phyloP scores from a whole-genome alignment of 2,888 invertebrate genomes.

The Folsomia manolachei region DNA sequence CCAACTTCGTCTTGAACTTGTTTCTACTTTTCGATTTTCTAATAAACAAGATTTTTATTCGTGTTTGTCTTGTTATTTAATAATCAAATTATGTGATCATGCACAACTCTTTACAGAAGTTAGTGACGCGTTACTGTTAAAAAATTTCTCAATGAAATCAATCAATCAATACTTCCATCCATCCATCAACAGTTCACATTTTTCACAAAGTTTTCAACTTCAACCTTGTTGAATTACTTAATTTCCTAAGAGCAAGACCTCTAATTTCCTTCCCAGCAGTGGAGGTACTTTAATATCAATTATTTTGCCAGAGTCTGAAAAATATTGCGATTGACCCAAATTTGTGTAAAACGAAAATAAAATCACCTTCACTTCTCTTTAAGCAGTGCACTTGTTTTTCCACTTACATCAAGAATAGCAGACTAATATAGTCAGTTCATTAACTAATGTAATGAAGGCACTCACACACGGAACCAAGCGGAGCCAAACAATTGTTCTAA shows the following conservation, averaged over 20 bases:
- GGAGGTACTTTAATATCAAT: too few relatives aligned
- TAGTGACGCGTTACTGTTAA: too few relatives aligned
- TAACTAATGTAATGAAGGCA: too few relatives aligned
- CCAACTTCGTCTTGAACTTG: neutral
- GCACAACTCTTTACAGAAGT: too few relatives aligned
- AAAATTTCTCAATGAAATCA: too few relatives aligned
- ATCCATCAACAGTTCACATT: too few relatives aligned
- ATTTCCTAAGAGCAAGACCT: too few relatives aligned
- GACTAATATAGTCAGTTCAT: neutral
- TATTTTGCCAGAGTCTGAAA: too few relatives aligned
- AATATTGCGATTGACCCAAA: neutral
- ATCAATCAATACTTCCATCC: neutral
- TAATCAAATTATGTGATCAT: neutral
- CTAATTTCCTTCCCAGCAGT: too few relatives aligned
- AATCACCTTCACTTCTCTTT: neutral
- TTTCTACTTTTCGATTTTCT: neutral
- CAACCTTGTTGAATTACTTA: too few relatives aligned
- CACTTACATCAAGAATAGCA: neutral
- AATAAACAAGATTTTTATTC: neutral
- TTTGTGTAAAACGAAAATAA: neutral
- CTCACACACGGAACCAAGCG: neutral
- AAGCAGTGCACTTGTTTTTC: neutral
- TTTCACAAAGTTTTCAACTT: too few relatives aligned
- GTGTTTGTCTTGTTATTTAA: neutral
- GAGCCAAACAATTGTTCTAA: neutral